Base-by-base conservation (phyloP, 2,888 invertebrate genomes). In the Seira ritae region DNA sequence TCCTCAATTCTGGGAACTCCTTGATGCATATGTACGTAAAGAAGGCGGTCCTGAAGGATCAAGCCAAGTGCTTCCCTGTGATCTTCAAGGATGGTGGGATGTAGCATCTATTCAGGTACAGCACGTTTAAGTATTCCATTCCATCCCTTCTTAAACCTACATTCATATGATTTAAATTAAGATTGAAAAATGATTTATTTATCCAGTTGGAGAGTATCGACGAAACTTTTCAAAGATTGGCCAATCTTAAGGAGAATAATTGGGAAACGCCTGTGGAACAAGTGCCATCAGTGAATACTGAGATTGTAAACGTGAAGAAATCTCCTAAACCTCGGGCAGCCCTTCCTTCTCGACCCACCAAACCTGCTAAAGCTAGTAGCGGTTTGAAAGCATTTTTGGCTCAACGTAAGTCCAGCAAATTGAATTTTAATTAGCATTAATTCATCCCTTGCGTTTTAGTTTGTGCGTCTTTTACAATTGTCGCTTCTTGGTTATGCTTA, bases 1-100 rank as follows among this genome's bases (percentile, higher is more conserved):
- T 8, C 88, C 88, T 20, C 89, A 89, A 70, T 89, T 89, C 72
- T 83, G 71, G 6, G 80, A 88, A 65, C 67, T 89, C 1, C 79
- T 89, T 0, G 86, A 83, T 62, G 79, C 76, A n/a, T 89, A 89
- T 67, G 50, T 89, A 20, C 84, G 76, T 20, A 80, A 82, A 37
- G 80, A 84, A 42, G 62, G 12, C 22, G 81, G 85, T 37, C 81
- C 84, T 10, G 31, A 31, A 31, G 31, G 31, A 2, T 31, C 31
- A 8, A 70, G 66, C 10, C 84, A 73, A 1, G 71, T 89, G 12
- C 74, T 89, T 20, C 71, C 85, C 1, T 86, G 87, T 74, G 89
- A 89, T 84, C 69, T 89, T 19, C 75, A 86, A 71, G 89, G 89
- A n/a, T 89, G 89, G 89, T 89, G 89, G 89, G 89, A 86, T 78